phyloP scores from a whole-genome alignment of 2,113 vertebrate genomes.

The Abramis brama region DNA sequence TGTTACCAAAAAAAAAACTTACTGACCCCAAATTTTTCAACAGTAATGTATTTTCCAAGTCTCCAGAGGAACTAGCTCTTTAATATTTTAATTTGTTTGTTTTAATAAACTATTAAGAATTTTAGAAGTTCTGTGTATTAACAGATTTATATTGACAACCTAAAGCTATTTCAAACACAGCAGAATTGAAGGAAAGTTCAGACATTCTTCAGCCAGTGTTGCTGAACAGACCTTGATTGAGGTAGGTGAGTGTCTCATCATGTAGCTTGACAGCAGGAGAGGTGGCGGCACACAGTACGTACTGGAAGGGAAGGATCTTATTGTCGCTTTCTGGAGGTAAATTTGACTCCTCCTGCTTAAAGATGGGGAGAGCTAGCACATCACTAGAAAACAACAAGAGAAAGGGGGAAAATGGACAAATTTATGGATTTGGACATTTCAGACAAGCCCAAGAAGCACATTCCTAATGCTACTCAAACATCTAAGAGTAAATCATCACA shows the following conservation, averaged over 20 bases:
- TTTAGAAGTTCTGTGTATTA: background rate
- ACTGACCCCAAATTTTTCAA: background rate
- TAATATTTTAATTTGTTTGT: background rate
- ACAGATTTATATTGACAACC: background rate
- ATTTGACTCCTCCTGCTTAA: conserved; percentile 97
- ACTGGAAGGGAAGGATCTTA: conserved; percentile 96
- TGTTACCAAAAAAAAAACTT: no score
- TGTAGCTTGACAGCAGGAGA: conserved; percentile 96
- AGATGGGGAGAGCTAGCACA: conserved; percentile 96
- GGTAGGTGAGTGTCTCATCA: conserved; percentile 97
- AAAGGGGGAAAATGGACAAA: background rate
- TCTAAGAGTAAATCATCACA: background rate
- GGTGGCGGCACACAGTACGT: conserved; percentile 95
- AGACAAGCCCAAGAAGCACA: background rate
- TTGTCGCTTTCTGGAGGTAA: conserved; percentile 88
- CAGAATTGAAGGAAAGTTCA: background rate
- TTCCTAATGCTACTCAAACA: background rate
- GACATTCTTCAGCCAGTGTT: background rate
- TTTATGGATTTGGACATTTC: background rate
- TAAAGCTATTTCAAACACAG: background rate
- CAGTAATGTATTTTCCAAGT: background rate
- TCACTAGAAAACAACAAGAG: conserved; percentile 75
- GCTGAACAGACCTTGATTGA: conserved; percentile 91
- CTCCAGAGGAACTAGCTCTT: background rate
- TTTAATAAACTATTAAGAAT: background rate